These are phyloP conservation scores for Lithobates sylvaticus DNA, from an alignment of 2,797 vertebrate species.

Conservation along the genomic window DNA sequence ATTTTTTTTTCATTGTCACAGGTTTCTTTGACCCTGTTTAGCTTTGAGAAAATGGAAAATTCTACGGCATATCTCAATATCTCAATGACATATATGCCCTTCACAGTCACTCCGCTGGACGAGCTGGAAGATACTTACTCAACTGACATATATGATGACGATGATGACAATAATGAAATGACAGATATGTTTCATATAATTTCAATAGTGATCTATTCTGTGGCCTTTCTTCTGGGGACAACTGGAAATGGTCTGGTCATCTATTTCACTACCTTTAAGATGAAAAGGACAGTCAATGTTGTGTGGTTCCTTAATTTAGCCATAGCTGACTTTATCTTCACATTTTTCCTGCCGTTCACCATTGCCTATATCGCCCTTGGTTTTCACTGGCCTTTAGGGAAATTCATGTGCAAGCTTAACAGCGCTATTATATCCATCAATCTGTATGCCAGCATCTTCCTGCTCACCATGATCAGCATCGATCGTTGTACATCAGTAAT, in stretches of 20 bases:
- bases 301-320: constrained; percentile 91
- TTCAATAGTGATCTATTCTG: constrained; percentile 77
- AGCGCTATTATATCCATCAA: constrained; percentile 84
- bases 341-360: constrained; percentile 85
- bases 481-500: constrained; percentile 87
- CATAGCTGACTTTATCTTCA: constrained; percentile 90
- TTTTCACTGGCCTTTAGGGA: constrained; percentile 90
- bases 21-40: too few relatives aligned
- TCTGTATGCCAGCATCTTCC: constrained; percentile 90
- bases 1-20: too few relatives aligned
- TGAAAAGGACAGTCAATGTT: constrained; percentile 85
- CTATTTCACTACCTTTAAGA: constrained; percentile 84
- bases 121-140: too few relatives aligned
- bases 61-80: background rate
- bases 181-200: background rate
- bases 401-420: constrained; percentile 89
- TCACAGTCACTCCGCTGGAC: background rate
- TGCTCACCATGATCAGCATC: constrained; percentile 86
- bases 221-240: constrained; percentile 82
- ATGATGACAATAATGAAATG: too few relatives aligned
- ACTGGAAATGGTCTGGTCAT: constrained; percentile 83
- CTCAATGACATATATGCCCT: background rate
- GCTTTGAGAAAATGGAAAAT: background rate
- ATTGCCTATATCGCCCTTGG: constrained; percentile 81
- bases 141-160: too few relatives aligned